Evolutionary conservation across 2,888 invertebrate species (phyloP), one percentile per base, ranked within the genome.

Genomic region (Erebia aethiops): DNA sequence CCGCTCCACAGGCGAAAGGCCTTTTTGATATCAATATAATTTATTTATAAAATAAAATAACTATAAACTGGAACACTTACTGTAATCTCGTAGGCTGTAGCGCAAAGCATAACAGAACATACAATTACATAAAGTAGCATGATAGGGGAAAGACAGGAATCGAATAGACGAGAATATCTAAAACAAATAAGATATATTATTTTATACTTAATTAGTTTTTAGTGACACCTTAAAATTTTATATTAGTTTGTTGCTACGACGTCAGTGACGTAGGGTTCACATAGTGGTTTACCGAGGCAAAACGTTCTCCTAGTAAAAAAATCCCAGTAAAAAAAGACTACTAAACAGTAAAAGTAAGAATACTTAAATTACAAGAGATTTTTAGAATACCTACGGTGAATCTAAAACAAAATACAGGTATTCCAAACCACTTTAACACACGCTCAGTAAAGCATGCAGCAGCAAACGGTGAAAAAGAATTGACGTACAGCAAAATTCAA

Each of bases 111-210:
- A 0, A 91, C 86, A 0, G 92, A 92, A 66, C 91, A 91, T 0
- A 92, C 89, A 7, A 91, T 84, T 82, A 91, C 86, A 70, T 92
- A 92, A 0, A 90, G 78, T 2, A 91, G 76, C 91, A 92, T 91
- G 16, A 91, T 87, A 0, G 91, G 91, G 0, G 92, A 90, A 1
- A 92, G 71, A 13, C 90, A 90, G 0, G 87, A 84, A 65, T 92
- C 86, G 57, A 90, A 90, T 0, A 91, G 71, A 4, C 77, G 80
- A 0, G 84, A 79, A 54, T 82, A 87, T 52, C 92, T 92, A 84
- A 21, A 86, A 88, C 57, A 65, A 69, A 18, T 4, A 1, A 57
- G 51, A n/a, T 16, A 16, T 16, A 7, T 35, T 35, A 16, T 16
- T 1, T 35, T 35, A 35, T 35, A 35, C 35, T 35, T 7, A 35